These are phyloP conservation scores for Chlorops oryzae DNA, from an alignment of 1,140 invertebrate genomes.

Conservation along the genomic window DNA sequence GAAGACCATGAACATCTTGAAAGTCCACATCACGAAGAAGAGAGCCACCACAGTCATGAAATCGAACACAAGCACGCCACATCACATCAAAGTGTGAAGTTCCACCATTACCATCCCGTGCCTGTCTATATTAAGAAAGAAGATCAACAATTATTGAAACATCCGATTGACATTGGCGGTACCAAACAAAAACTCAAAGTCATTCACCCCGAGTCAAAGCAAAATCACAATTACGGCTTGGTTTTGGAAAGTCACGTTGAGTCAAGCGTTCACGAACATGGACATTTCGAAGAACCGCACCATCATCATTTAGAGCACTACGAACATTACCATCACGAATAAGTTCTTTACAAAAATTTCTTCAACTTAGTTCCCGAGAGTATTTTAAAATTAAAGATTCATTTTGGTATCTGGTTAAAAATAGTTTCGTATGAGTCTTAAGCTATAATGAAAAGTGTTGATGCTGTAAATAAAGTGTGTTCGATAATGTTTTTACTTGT, in stretches of 20 bases:
- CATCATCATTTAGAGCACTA: conserved; percentile 44
- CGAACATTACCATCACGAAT: conserved; percentile 26
- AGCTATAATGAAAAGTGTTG: too few relatives aligned
- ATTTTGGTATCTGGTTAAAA: too few relatives aligned
- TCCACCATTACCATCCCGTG: conserved; percentile 60
- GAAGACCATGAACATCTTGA: conserved; percentile 13
- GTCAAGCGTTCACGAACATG: conserved; percentile 51
- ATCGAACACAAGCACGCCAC: conserved; percentile 58
- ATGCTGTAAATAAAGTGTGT: too few relatives aligned
- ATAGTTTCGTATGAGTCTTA: too few relatives aligned
- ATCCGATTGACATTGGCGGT: conserved; percentile 57
- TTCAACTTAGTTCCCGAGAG: too few relatives aligned
- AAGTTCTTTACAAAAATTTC: too few relatives aligned
- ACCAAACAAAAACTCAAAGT: conserved; percentile 55
- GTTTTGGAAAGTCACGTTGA: conserved; percentile 55
- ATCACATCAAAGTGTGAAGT: conserved; percentile 59
- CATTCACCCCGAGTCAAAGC: conserved; percentile 54
- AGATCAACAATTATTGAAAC: conserved; percentile 55
- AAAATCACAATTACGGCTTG: conserved; percentile 53
- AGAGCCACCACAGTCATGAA: conserved; percentile 55
- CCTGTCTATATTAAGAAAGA: conserved; percentile 61
- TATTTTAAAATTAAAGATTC: too few relatives aligned
- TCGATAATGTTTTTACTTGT: too few relatives aligned
- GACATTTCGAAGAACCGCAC: conserved; percentile 44
- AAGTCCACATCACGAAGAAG: conserved; percentile 38